phyloP scores from a whole-genome alignment of 2,888 invertebrate species.

The Epinotia nisella region DNA sequence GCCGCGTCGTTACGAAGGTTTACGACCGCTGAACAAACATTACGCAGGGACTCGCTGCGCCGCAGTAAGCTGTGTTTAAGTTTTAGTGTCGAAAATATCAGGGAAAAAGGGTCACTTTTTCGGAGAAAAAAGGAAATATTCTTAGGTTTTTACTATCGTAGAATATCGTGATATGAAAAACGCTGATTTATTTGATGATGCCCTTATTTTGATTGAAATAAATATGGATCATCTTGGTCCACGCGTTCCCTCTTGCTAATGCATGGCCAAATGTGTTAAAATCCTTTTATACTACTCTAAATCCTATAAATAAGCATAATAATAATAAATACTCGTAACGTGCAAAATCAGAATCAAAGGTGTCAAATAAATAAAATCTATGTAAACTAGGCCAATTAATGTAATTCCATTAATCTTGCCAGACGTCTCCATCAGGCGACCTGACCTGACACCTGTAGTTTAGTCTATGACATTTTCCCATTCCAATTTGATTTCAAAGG shows the following conservation, averaged over 20 bases:
- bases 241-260: too few relatives aligned
- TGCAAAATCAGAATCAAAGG: not conserved
- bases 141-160: too few relatives aligned
- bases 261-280: too few relatives aligned
- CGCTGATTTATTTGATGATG: too few relatives aligned
- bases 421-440: conserved; percentile 48
- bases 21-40: conserved; percentile 64
- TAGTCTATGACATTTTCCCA: not conserved
- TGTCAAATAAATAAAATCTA: conserved; percentile 17
- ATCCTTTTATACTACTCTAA: not conserved
- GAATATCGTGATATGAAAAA: too few relatives aligned
- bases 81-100: not conserved
- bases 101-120: not conserved
- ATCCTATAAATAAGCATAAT: not conserved
- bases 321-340: too few relatives aligned
- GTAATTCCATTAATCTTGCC: conserved; percentile 23
- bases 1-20: conserved; percentile 68
- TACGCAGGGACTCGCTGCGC: conserved; percentile 20
- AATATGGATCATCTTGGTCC: too few relatives aligned
- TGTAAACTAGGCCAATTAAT: conserved; percentile 43
- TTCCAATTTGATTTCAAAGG: not conserved
- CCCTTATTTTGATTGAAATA: too few relatives aligned
- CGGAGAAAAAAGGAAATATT: not conserved
- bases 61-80: conserved; percentile 2
- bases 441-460: conserved; percentile 38